Evolutionary conservation across 2,888 invertebrate species (phyloP).

Genomic region (Mamestra brassicae): DNA sequence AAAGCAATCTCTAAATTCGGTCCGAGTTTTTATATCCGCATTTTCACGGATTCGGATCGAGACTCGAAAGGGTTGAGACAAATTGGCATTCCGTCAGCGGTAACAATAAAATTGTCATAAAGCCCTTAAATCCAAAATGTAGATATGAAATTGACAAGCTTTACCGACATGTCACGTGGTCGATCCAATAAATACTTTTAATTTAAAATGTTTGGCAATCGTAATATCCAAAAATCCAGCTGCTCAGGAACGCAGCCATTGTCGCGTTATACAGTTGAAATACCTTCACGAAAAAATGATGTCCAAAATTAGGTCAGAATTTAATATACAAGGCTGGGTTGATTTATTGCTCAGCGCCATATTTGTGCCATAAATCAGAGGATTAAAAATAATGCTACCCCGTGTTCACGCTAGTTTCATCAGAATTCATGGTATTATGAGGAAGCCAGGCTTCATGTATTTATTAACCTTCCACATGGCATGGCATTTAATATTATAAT

Average conservation of each 20-base stretch:
- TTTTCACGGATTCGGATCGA: too few relatives aligned
- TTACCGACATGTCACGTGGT: too few relatives aligned
- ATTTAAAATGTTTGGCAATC: too few relatives aligned
- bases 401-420: slow-evolving; percentile 33
- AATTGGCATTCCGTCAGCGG: too few relatives aligned
- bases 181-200: too few relatives aligned
- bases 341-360: slow-evolving; percentile 54
- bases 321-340: slow-evolving; percentile 50
- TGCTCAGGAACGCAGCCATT: neutral
- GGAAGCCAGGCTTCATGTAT: neutral
- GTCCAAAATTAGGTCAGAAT: slow-evolving; percentile 54
- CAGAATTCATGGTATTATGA: slow-evolving; percentile 23
- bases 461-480: neutral
- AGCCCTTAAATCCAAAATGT: too few relatives aligned
- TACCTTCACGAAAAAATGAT: slow-evolving; percentile 20
- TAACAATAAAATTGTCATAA: too few relatives aligned
- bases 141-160: too few relatives aligned
- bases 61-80: too few relatives aligned
- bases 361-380: slow-evolving; percentile 54
- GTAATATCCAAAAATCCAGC: neutral
- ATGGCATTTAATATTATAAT: neutral
- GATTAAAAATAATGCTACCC: slow-evolving; percentile 50
- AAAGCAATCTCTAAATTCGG: too few relatives aligned
- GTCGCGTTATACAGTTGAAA: neutral
- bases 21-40: too few relatives aligned